These are phyloP conservation scores for Acleris emargana DNA, from an alignment of 2,888 invertebrate species.

Conservation along the genomic window DNA sequence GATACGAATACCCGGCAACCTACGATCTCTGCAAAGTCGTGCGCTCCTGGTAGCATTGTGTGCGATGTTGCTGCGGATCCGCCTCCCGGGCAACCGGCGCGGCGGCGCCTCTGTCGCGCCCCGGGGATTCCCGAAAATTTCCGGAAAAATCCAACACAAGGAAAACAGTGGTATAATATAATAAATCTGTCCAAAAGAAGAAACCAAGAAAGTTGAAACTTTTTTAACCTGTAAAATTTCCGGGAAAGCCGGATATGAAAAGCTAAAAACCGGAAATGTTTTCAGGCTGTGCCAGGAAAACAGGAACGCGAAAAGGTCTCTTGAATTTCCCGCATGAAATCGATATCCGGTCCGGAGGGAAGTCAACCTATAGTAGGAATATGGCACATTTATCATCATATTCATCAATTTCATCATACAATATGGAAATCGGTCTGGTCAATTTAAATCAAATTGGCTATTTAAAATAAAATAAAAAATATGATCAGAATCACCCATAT, in stretches of 20 bases:
- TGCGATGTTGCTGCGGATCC: conserved; percentile 62
- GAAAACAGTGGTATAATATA: neutral
- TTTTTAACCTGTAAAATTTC: conserved; percentile 24
- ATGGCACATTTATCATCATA: too few relatives aligned
- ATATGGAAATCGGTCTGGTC: too few relatives aligned
- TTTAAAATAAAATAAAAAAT: too few relatives aligned
- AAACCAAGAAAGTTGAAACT: neutral
- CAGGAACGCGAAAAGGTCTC: conserved; percentile 49
- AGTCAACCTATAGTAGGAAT: conserved; percentile 1
- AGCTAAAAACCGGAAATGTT: conserved; percentile 59
- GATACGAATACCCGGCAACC: neutral
- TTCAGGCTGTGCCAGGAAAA: conserved; percentile 54
- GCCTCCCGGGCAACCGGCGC: conserved; percentile 48
- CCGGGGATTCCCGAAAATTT: neutral
- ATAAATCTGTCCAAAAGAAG: neutral
- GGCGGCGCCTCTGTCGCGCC: conserved; percentile 18
- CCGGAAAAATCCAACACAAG: conserved; percentile 38
- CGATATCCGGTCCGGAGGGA: conserved; percentile 54
- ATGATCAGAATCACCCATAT: too few relatives aligned
- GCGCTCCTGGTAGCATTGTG: conserved; percentile 60
- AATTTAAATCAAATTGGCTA: too few relatives aligned
- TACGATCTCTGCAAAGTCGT: conserved; percentile 45
- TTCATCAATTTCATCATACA: too few relatives aligned
- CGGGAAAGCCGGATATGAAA: conserved; percentile 44
- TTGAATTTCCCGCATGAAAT: conserved; percentile 47